A percentile compares a stretch with the other conserved stretches of the same genome.
These are phyloP conservation scores for Calameuta pallipes DNA, from an alignment of 2,888 invertebrate genomes.

Conservation along the genomic window DNA sequence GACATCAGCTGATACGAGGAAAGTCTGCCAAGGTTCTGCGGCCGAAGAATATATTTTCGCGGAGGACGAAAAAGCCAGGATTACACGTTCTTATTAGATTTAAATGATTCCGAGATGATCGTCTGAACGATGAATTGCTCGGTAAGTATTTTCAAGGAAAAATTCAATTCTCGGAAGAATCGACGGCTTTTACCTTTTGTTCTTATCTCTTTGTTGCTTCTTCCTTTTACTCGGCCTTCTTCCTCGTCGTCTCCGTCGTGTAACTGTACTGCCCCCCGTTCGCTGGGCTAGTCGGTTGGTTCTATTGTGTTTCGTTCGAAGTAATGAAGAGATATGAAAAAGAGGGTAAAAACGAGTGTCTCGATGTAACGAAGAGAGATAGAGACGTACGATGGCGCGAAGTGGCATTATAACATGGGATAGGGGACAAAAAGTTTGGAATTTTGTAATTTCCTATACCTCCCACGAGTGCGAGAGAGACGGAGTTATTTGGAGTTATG, in stretches of 20 bases:
- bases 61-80: not conserved
- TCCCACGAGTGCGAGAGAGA: not conserved
- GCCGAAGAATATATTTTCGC: not conserved
- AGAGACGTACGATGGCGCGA: not conserved
- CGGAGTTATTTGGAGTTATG: too few relatives aligned
- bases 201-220: not conserved
- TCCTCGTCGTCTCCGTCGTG: not conserved
- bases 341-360: not conserved
- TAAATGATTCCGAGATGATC: not conserved
- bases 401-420: not conserved
- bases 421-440: not conserved
- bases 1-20: not conserved
- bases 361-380: not conserved
- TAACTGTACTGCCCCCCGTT: not conserved
- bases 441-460: not conserved
- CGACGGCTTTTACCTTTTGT: not conserved
- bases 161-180: not conserved
- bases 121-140: not conserved
- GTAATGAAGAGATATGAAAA: not conserved
- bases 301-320: not conserved
- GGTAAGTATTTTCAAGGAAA: not conserved
- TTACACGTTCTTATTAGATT: not conserved
- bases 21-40: not conserved
- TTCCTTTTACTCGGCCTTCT: not conserved
- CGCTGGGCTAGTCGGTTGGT: not conserved